Evolutionary conservation across 2,888 invertebrate genomes (phyloP).

Genomic region (Melieria crassipennis): DNA sequence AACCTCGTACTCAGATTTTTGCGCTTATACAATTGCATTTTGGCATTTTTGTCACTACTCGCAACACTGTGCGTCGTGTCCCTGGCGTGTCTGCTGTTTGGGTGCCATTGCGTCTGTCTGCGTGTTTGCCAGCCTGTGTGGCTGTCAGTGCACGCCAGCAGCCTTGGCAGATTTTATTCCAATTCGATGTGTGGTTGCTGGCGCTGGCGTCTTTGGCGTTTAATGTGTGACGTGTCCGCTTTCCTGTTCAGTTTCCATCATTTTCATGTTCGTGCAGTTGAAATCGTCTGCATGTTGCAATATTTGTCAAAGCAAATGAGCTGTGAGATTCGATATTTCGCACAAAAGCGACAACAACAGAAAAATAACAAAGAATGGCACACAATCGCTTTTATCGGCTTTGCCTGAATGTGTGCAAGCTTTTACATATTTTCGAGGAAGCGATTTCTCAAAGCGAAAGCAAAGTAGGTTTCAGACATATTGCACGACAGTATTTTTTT

Average conservation of each 20-base stretch:
- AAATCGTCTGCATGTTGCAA: neutral
- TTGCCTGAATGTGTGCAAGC: too few species aligned
- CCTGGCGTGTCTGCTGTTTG: neutral
- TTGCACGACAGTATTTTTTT: too few species aligned
- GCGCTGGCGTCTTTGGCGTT: neutral
- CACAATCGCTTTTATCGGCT: neutral
- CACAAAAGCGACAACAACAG: neutral
- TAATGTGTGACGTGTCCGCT: neutral
- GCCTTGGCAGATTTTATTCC: neutral
- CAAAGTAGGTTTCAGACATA: too few species aligned
- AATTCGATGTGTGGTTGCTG: neutral
- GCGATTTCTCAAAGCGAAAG: too few species aligned
- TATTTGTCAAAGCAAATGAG: slow-evolving; percentile 24
- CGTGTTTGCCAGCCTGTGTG: too few species aligned
- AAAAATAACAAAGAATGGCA: neutral
- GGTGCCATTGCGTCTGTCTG: too few species aligned
- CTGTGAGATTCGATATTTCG: slow-evolving; percentile 3
- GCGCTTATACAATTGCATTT: too few species aligned
- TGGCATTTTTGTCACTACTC: too few species aligned
- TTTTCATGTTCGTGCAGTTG: neutral
- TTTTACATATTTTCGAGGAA: too few species aligned
- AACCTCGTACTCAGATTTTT: too few species aligned
- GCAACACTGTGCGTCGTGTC: neutral
- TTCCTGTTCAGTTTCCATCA: neutral
- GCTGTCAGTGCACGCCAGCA: neutral